Base-by-base conservation (phyloP, 2,888 invertebrate species). In the Brachyopa scutellaris region DNA sequence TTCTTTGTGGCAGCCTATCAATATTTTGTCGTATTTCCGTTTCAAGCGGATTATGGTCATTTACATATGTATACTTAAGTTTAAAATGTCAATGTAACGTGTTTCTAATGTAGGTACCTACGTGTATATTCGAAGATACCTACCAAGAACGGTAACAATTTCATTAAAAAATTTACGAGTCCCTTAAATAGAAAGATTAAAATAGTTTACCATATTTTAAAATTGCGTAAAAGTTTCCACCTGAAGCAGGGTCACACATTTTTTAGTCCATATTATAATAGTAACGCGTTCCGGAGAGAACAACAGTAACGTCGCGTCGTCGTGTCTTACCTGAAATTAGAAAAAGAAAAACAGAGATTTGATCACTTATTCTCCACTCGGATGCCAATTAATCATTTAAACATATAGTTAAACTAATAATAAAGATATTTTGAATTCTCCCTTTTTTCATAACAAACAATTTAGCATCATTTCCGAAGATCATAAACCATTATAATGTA, bases 191-290 rank as follows among this genome's bases (percentile, higher is more conserved):
- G 6, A 21, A 23, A 5, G 33, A 49, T 49, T 62, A 62, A 36
- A 62, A 62, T 17, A 36, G 36, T 36, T 62, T 47, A 62, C 45
- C 62, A 62, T 55, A 36, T 13, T 33, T 55, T 29, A 29, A n/a
- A n/a, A 29, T 15, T 36, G 42, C 33, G 9, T 19, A 53, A 19
- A 31, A 8, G 17, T 26, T 33, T 33, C 15, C 40, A 26, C 3
- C 26, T 26, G 6, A 6, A 6, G 26, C 26, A 6, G 6, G 26
- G 26, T 26, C 26, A 26, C 3, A 26, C 6, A 26, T 26, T 26
- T n/a, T n/a, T n/a, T n/a, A n/a, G n/a, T n/a, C n/a, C n/a, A 26
- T 26, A 26, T 26, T 26, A 26, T 26, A 26, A n/a, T n/a, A n/a
- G n/a, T n/a, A n/a, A n/a, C n/a, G n/a, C n/a, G n/a, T 4, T 11